Percentiles rank a stretch among this genome's conserved stretches.
phyloP scores from a whole-genome alignment of 1,140 invertebrate species.

The Drosophila mauritiana region DNA sequence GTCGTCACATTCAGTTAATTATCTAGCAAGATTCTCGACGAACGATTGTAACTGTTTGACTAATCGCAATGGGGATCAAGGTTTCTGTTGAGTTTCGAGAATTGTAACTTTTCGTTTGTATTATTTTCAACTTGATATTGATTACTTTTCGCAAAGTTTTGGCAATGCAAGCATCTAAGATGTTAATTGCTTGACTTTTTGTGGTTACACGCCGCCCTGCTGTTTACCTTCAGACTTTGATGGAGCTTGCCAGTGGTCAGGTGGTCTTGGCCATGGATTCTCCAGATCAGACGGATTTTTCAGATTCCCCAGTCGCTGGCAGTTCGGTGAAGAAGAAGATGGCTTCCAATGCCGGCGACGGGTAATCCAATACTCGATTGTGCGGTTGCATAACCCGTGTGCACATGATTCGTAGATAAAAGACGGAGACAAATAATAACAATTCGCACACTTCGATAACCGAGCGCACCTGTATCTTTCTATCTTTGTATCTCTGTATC shows the following conservation, averaged over 20 bases:
- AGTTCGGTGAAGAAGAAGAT: not conserved
- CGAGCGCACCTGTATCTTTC: not conserved
- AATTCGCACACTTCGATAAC: constrained; percentile 17
- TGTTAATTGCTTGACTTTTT: not conserved
- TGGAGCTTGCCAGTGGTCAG: not conserved
- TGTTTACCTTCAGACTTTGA: constrained; percentile 1
- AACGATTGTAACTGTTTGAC: not conserved
- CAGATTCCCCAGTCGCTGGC: constrained; percentile 15
- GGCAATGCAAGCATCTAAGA: not conserved
- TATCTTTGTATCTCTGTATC: constrained; percentile 3
- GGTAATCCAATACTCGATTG: constrained; percentile 68
- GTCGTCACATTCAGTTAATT: too few relatives aligned
- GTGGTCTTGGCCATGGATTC: not conserved
- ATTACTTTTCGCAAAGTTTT: constrained; percentile 1
- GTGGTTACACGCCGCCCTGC: not conserved
- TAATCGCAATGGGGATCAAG: not conserved
- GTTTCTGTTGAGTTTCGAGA: not conserved
- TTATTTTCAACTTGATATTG: not conserved
- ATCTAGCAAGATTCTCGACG: too few relatives aligned
- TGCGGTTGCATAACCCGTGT: constrained; percentile 71
- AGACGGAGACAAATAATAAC: constrained; percentile 32
- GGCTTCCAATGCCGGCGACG: constrained; percentile 21
- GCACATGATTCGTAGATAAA: constrained; percentile 73
- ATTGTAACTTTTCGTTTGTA: not conserved
- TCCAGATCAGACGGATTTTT: not conserved